A percentile compares a stretch with the other conserved stretches of the same genome.
Evolutionary conservation across 1,140 invertebrate species (phyloP).

Genomic region (Venustaconcha ellipsiformis): DNA sequence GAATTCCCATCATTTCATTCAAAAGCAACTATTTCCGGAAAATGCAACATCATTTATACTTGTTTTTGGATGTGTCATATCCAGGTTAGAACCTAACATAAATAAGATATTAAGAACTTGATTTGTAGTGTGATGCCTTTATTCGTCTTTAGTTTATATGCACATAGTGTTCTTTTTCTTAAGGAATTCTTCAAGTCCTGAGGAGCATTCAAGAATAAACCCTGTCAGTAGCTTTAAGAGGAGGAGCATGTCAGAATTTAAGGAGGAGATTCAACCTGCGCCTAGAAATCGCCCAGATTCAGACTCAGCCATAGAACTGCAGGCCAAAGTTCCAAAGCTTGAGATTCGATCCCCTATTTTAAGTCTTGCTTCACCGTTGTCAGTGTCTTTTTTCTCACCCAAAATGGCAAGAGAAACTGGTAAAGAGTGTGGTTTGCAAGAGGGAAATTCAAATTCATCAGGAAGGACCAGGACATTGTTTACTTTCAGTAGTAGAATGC

Average conservation of each 20-base stretch:
- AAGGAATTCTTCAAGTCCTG: conserved; percentile 33
- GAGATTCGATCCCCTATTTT: conserved; percentile 56
- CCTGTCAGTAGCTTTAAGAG: conserved; percentile 44
- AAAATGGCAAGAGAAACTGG: background rate
- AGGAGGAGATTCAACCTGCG: conserved; percentile 32
- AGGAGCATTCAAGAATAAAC: conserved; percentile 3
- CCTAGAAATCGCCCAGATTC: conserved; percentile 2
- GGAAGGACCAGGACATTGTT: conserved; percentile 26
- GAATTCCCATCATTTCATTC: too few species aligned
- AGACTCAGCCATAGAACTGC: conserved; percentile 14
- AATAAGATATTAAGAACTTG: too few species aligned
- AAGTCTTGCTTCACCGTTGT: conserved; percentile 32
- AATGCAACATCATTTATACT: too few species aligned
- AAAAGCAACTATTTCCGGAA: too few species aligned
- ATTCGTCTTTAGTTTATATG: background rate
- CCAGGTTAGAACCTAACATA: too few species aligned
- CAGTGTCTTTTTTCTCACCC: conserved; percentile 18
- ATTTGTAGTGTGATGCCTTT: background rate
- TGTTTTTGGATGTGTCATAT: too few species aligned
- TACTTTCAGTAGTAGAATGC: conserved; percentile 18
- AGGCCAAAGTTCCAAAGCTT: conserved; percentile 58
- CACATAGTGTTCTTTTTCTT: conserved; percentile 5
- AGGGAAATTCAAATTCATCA: conserved; percentile 3
- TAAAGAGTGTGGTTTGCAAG: background rate
- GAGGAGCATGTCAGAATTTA: conserved; percentile 46